These are phyloP conservation scores for Graptemys geographica DNA, from an alignment of 2,797 vertebrate species.

Conservation along the genomic window DNA sequence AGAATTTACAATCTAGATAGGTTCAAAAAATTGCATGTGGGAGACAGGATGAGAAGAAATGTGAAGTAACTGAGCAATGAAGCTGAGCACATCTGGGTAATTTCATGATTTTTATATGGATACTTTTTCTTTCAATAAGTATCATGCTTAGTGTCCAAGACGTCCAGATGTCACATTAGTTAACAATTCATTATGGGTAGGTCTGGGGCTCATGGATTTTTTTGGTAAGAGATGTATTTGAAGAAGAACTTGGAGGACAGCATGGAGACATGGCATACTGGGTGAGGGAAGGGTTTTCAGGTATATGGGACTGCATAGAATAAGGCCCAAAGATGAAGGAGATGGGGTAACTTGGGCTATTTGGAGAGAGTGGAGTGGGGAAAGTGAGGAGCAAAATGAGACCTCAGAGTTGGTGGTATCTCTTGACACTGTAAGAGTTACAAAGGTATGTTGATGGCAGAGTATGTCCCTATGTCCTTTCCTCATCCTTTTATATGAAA, in stretches of 20 bases:
- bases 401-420: not conserved
- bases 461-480: not conserved
- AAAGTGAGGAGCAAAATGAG: not conserved
- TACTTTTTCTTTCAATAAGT: no score
- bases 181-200: not conserved
- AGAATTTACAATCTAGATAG: not conserved
- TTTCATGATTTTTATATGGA: not conserved
- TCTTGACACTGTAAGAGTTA: constrained; percentile 27
- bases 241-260: not conserved
- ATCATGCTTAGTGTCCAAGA: not conserved
- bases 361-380: not conserved
- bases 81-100: not conserved
- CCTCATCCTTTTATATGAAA: constrained; percentile 6
- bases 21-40: fast-evolving
- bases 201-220: not conserved
- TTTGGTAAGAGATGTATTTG: not conserved
- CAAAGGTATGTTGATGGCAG: not conserved
- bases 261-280: not conserved
- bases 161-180: not conserved
- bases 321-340: constrained; percentile 3
- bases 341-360: not conserved
- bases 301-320: not conserved
- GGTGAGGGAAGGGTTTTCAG: not conserved
- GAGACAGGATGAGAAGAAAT: not conserved
- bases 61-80: not conserved